Conservation (phyloP, 1,140 invertebrate genomes). For the Bombus cullumanus region DNA sequence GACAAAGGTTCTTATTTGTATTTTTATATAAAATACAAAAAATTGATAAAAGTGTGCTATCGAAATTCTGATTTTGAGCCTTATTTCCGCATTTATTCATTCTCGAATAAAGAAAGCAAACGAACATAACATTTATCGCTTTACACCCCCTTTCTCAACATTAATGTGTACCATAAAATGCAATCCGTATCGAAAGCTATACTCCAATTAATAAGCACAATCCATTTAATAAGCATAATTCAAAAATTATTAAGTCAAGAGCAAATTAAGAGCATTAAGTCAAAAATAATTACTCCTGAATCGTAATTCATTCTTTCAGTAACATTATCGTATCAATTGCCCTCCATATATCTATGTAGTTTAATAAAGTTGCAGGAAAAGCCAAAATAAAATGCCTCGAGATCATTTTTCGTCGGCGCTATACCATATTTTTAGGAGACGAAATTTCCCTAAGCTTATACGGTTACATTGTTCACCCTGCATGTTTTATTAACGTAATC, state of each 20-base stretch:
- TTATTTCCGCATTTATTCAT: too few relatives aligned
- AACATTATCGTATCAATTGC: background rate
- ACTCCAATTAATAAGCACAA: too few relatives aligned
- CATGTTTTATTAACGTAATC: background rate
- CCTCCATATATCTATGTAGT: background rate
- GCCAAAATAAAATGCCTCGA: background rate
- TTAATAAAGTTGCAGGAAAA: background rate
- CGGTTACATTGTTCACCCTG: background rate
- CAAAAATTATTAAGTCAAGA: too few relatives aligned
- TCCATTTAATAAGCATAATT: background rate
- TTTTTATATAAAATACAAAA: too few relatives aligned
- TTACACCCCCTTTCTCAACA: too few relatives aligned
- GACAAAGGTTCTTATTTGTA: too few relatives aligned
- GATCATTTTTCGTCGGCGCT: background rate
- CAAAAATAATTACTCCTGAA: background rate
- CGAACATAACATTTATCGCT: too few relatives aligned
- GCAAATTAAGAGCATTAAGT: background rate
- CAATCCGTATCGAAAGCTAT: too few relatives aligned
- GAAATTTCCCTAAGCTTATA: background rate
- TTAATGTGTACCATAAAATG: too few relatives aligned
- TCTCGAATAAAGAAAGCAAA: too few relatives aligned
- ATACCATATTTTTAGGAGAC: background rate
- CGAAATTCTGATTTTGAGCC: too few relatives aligned
- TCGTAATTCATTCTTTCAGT: background rate
- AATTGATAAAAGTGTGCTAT: too few relatives aligned